Evolutionary conservation across 2,113 vertebrate genomes (phyloP).

Genomic region (Stigmatopora nigra): DNA sequence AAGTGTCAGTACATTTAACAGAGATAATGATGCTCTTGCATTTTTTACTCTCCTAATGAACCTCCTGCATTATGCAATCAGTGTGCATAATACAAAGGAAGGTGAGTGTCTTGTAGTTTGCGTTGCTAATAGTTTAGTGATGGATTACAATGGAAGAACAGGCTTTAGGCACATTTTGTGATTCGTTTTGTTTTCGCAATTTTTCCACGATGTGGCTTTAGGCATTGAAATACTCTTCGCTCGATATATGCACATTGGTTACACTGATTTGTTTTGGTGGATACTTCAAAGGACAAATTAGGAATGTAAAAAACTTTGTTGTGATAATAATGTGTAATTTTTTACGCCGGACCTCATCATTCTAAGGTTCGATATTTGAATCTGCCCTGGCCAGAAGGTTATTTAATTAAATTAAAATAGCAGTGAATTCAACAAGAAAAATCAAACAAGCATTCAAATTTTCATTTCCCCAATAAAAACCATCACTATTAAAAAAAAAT

Average conservation of each 20-base stretch:
- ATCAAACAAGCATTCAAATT: too few relatives aligned
- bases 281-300: not conserved
- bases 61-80: constrained; percentile 7
- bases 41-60: constrained; percentile 20
- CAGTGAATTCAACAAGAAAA: too few relatives aligned
- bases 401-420: too few relatives aligned
- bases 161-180: not conserved
- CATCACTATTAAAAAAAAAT: too few relatives aligned
- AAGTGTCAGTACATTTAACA: constrained; percentile 26
- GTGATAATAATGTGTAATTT: not conserved
- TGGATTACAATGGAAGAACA: constrained; percentile 2
- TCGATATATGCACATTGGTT: not conserved
- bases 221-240: not conserved
- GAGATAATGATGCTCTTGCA: constrained; percentile 33
- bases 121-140: not conserved
- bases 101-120: not conserved
- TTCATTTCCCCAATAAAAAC: too few relatives aligned
- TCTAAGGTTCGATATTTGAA: not conserved
- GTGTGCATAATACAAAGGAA: constrained; percentile 8
- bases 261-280: not conserved
- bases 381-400: not conserved
- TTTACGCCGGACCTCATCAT: not conserved
- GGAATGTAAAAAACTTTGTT: not conserved
- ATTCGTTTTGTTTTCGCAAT: not conserved
- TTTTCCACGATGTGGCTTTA: not conserved